Conservation (phyloP, 2,888 invertebrate genomes). For the Eupithecia centaureata region DNA sequence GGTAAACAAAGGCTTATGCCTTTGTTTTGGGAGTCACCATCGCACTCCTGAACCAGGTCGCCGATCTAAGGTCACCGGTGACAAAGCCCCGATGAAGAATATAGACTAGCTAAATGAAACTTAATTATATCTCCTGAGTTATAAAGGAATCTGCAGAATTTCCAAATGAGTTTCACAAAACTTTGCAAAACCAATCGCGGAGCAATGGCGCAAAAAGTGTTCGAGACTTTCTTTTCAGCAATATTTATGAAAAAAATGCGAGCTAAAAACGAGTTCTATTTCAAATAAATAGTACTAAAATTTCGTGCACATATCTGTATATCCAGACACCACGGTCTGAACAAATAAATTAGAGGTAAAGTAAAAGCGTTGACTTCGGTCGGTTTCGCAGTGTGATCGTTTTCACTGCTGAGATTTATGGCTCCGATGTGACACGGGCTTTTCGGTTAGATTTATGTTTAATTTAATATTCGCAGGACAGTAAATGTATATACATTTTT, state of each 20-base stretch:
- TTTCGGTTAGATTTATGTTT: conserved; percentile 17
- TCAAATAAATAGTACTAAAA: neutral
- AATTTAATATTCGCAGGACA: conserved; percentile 22
- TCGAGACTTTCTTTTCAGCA: conserved; percentile 1
- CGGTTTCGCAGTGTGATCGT: conserved; percentile 24
- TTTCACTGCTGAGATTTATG: conserved; percentile 26
- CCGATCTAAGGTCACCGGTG: conserved; percentile 1
- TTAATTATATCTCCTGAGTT: neutral
- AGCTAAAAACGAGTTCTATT: neutral
- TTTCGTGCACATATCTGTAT: neutral
- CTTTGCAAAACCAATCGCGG: conserved; percentile 11
- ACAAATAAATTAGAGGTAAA: conserved; percentile 5
- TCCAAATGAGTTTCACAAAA: conserved; percentile 7
- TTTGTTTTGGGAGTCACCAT: neutral
- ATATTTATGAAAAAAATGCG: neutral
- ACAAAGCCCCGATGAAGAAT: conserved; percentile 3
- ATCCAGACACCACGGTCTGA: conserved; percentile 3
- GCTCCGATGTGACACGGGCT: conserved; percentile 1
- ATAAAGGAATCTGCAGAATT: neutral
- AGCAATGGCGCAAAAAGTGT: conserved; percentile 11
- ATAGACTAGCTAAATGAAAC: neutral
- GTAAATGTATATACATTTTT: neutral
- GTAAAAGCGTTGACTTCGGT: conserved; percentile 11
- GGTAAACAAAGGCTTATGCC: neutral
- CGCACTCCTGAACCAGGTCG: neutral